A percentile compares a stretch with the other conserved stretches of the same genome.
These are phyloP conservation scores for Xenentodon cancila DNA, from an alignment of 2,797 vertebrate genomes.

Conservation along the genomic window DNA sequence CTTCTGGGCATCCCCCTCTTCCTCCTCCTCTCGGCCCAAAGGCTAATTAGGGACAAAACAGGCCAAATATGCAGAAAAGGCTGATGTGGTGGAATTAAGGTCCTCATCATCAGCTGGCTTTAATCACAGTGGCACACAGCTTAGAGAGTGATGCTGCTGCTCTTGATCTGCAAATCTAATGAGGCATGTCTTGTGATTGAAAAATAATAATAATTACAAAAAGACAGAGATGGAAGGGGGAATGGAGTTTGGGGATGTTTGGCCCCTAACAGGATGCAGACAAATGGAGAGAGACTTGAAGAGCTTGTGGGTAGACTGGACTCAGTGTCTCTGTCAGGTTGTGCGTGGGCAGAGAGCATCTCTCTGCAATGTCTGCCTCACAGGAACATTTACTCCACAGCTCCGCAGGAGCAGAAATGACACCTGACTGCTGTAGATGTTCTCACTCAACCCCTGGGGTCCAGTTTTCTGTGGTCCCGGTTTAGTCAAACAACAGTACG, in stretches of 20 bases:
- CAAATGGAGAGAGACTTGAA: slow-evolving; percentile 37
- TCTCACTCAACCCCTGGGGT: too few relatives aligned
- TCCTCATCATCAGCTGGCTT: too few relatives aligned
- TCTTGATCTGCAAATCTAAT: too few relatives aligned
- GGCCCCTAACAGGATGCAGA: slow-evolving; percentile 32
- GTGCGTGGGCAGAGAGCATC: slow-evolving; percentile 69
- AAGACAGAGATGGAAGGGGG: not conserved
- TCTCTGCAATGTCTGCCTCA: slow-evolving; percentile 60
- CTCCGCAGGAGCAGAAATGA: not conserved
- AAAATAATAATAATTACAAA: too few relatives aligned
- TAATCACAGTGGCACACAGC: slow-evolving; percentile 3
- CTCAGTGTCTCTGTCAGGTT: slow-evolving; percentile 64
- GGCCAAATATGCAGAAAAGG: slow-evolving; percentile 12
- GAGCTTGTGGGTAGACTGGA: slow-evolving; percentile 58
- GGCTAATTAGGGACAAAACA: slow-evolving; percentile 56
- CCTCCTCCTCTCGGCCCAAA: not conserved
- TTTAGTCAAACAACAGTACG: too few relatives aligned
- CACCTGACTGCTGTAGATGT: too few relatives aligned
- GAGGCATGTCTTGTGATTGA: too few relatives aligned
- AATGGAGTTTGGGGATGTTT: slow-evolving; percentile 11
- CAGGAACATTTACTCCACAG: slow-evolving; percentile 67
- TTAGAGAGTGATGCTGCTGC: too few relatives aligned
- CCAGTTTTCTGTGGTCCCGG: too few relatives aligned
- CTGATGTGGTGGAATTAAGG: slow-evolving; percentile 38
- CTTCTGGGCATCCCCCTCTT: slow-evolving; percentile 14